phyloP scores from a whole-genome alignment of 2,888 invertebrate genomes.

The Leptinotarsa juncta region DNA sequence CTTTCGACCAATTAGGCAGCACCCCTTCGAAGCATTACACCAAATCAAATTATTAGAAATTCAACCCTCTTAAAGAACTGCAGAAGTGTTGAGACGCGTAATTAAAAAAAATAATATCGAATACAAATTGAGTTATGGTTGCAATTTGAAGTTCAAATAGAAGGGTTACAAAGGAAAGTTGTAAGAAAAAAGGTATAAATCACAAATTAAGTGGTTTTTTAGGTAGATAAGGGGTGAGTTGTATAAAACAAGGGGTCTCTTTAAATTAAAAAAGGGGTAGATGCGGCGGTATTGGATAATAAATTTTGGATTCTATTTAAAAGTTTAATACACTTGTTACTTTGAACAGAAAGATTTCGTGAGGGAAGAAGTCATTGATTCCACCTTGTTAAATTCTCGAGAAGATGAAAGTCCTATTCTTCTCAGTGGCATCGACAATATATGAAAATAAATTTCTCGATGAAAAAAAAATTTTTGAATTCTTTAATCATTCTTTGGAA shows the following conservation, averaged over 20 bases:
- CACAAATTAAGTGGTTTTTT: conserved; percentile 62
- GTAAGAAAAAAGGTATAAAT: conserved; percentile 60
- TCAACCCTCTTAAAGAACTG: conserved; percentile 55
- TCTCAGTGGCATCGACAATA: neutral
- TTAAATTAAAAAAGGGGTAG: conserved; percentile 55
- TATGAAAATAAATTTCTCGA: neutral
- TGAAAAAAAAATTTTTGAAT: neutral
- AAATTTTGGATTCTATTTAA: conserved; percentile 59
- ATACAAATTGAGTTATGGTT: conserved; percentile 66
- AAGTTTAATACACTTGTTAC: conserved; percentile 60
- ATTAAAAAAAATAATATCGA: conserved; percentile 67
- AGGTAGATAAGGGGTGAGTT: conserved; percentile 52
- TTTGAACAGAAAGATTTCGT: conserved; percentile 28
- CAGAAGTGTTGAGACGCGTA: conserved; percentile 63
- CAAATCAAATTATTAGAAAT: conserved; percentile 63
- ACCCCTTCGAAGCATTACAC: conserved; percentile 49
- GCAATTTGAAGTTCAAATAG: conserved; percentile 65
- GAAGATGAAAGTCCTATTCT: conserved; percentile 12
- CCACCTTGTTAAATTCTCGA: conserved; percentile 15
- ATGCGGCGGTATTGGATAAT: conserved; percentile 53
- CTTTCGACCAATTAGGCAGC: conserved; percentile 54
- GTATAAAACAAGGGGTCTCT: conserved; percentile 46
- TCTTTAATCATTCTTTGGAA: too few species aligned
- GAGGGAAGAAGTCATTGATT: conserved; percentile 27
- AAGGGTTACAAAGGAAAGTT: conserved; percentile 58